Conservation (phyloP, 2,888 invertebrate genomes). For the Harpalus rufipes region DNA sequence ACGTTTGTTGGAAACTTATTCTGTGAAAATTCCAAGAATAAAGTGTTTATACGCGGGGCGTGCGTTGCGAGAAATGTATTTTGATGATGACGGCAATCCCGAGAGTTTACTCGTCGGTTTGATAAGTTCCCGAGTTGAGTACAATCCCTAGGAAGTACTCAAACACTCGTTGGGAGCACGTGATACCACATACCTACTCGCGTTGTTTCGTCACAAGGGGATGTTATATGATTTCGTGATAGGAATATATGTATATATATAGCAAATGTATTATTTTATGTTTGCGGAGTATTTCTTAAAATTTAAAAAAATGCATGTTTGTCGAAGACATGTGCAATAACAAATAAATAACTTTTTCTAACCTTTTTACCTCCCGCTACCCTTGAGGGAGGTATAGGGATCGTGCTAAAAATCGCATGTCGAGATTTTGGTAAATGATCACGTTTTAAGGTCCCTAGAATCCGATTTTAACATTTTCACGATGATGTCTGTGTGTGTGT, state of each 20-base stretch:
- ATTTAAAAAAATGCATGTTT: too few relatives aligned
- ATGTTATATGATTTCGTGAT: background rate
- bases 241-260: background rate
- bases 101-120: background rate
- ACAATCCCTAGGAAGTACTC: background rate
- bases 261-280: background rate
- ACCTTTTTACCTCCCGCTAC: too few relatives aligned
- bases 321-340: too few relatives aligned
- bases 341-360: too few relatives aligned
- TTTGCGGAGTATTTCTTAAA: background rate
- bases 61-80: background rate
- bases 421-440: too few relatives aligned
- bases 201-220: background rate
- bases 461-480: too few relatives aligned
- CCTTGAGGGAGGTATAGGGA: too few relatives aligned
- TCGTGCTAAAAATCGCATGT: too few relatives aligned
- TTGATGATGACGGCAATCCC: conserved; percentile 1
- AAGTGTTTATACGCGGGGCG: background rate
- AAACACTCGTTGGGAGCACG: background rate
- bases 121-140: background rate
- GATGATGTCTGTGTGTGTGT: too few relatives aligned
- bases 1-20: conserved; percentile 25
- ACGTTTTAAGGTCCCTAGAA: too few relatives aligned
- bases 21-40: background rate
- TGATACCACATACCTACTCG: background rate